Conservation (phyloP, 2,113 vertebrate genomes). For the Cyphomyrus discorhynchus region DNA sequence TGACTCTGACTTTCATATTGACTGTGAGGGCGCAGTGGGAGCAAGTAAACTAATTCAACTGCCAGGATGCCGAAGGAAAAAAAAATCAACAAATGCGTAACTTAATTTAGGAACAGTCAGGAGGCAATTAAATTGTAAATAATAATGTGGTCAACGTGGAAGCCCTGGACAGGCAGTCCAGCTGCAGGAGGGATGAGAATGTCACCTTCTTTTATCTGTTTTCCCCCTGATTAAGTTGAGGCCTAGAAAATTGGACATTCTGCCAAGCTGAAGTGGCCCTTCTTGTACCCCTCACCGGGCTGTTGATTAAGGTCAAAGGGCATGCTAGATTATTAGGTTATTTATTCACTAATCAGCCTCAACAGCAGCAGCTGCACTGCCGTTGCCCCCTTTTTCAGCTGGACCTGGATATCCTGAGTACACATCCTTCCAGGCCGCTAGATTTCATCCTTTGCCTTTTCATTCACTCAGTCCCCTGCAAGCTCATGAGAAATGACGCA, state of each 20-base stretch:
- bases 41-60: not conserved
- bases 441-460: not conserved
- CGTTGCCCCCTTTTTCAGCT: not conserved
- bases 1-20: not conserved
- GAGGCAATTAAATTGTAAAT: conserved; percentile 20
- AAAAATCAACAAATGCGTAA: conserved; percentile 13
- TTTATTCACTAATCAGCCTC: not conserved
- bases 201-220: conserved; percentile 22
- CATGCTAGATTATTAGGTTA: not conserved
- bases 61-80: not conserved
- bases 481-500: not conserved
- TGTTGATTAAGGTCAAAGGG: not conserved
- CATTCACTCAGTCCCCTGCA: not conserved
- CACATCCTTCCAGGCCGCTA: not conserved
- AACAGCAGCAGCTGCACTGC: not conserved
- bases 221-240: not conserved
- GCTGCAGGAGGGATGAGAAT: not conserved
- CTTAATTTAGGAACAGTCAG: conserved; percentile 15
- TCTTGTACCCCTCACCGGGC: not conserved
- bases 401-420: not conserved
- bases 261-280: not conserved
- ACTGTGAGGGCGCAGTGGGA: not conserved
- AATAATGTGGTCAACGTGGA: conserved; percentile 23
- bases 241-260: not conserved
- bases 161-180: not conserved